Conservation (phyloP, 1,140 invertebrate species). For the Lepidotrigona ventralis region DNA sequence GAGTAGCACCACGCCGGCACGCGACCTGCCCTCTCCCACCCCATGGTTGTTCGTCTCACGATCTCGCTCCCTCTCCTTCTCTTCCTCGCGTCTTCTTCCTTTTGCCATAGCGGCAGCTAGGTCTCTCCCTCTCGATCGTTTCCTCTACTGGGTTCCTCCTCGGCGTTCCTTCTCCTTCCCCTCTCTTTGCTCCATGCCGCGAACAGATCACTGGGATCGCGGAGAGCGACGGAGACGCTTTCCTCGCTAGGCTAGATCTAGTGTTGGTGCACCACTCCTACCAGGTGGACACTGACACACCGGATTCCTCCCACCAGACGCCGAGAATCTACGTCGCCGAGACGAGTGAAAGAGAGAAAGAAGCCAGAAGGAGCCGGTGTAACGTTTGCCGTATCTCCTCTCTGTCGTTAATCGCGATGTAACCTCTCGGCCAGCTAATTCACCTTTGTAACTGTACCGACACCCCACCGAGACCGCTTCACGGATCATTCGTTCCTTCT, state of each 20-base stretch:
- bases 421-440: constrained; percentile 60
- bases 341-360: constrained; percentile 26
- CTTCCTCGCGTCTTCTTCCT: constrained; percentile 33
- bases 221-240: constrained; percentile 18
- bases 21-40: constrained; percentile 75
- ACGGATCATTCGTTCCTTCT: neutral
- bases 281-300: constrained; percentile 59
- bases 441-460: constrained; percentile 63
- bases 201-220: constrained; percentile 21
- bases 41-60: constrained; percentile 17
- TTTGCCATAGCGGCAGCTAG: constrained; percentile 28
- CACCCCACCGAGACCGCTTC: constrained; percentile 42
- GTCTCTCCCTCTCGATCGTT: constrained; percentile 46
- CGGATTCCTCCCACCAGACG: constrained; percentile 68
- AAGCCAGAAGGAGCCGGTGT: constrained; percentile 12
- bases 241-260: neutral
- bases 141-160: constrained; percentile 53
- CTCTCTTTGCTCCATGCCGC: neutral
- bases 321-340: neutral
- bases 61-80: neutral
- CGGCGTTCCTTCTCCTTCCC: constrained; percentile 39
- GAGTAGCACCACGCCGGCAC: constrained; percentile 77
- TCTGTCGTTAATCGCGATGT: constrained; percentile 60
- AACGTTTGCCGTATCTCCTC: constrained; percentile 41
- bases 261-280: constrained; percentile 63